Evolutionary conservation across 2,113 vertebrate genomes (phyloP).

Genomic region (Tympanuchus pallidicinctus): DNA sequence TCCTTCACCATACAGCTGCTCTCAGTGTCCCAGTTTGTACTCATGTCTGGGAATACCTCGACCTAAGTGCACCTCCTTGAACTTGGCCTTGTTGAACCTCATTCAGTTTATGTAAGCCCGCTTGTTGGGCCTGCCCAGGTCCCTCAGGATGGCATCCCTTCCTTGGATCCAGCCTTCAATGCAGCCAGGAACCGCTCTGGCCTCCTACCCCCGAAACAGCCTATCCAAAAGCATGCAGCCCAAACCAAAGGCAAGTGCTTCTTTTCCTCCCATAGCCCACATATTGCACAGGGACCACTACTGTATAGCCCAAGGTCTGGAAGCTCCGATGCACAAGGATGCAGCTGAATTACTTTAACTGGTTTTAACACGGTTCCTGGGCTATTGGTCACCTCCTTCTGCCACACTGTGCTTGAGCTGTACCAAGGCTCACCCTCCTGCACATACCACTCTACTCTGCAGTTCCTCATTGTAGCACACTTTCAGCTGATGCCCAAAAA

Average conservation of each 20-base stretch:
- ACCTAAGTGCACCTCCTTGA: no score
- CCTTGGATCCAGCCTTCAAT: not conserved
- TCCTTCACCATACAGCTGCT: no score
- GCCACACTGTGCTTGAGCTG: no score
- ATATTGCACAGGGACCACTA: not conserved
- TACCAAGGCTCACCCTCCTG: not conserved
- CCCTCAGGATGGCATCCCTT: no score
- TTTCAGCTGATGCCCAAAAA: not conserved
- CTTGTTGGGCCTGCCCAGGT: no score
- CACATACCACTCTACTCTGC: not conserved
- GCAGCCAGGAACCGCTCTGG: not conserved
- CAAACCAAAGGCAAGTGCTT: not conserved
- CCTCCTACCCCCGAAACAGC: not conserved
- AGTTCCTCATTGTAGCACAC: no score
- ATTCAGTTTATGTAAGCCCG: no score
- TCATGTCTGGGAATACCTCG: no score
- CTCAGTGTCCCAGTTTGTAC: no score
- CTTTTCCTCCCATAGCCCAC: not conserved
- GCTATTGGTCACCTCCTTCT: not conserved
- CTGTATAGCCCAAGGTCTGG: not conserved
- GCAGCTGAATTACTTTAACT: not conserved
- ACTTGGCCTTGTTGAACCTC: no score
- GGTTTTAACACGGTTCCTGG: not conserved
- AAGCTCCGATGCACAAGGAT: not conserved
- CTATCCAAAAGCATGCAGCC: rapidly evolving